These are phyloP conservation scores for Girardinichthys multiradiatus DNA, from an alignment of 2,113 vertebrate species.

Conservation along the genomic window DNA sequence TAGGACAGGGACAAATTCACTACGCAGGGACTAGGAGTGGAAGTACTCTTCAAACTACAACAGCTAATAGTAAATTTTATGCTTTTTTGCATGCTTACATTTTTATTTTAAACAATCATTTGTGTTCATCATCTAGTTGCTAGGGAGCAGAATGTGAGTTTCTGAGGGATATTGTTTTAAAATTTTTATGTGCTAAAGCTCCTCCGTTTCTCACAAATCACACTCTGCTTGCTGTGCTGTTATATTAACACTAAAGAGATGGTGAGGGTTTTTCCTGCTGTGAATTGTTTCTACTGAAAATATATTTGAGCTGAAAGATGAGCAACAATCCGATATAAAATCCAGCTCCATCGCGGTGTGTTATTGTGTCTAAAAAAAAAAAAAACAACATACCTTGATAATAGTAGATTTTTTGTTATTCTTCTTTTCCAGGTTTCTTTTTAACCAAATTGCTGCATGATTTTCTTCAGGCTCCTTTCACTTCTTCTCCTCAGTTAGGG, in stretches of 20 bases:
- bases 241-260: constrained; percentile 21
- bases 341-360: neutral
- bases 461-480: constrained; percentile 31
- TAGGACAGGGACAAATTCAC: neutral
- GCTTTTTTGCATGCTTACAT: neutral
- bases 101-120: neutral
- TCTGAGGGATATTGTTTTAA: constrained; percentile 68
- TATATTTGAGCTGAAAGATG: neutral
- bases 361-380: neutral
- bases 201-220: constrained; percentile 35
- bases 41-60: neutral
- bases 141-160: constrained; percentile 64
- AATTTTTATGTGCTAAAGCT: constrained; percentile 37
- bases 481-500: constrained; percentile 45
- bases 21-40: neutral
- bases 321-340: neutral
- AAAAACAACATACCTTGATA: constrained; percentile 59
- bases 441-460: constrained; percentile 64
- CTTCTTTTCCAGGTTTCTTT: constrained; percentile 29
- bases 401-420: constrained; percentile 30
- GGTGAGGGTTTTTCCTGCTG: neutral
- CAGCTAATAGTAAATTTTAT: neutral
- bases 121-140: constrained; percentile 58
- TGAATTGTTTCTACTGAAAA: constrained; percentile 3
- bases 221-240: constrained; percentile 60